phyloP scores from a whole-genome alignment of 23 tunicate genomes.

The Trididemnum clinides region DNA sequence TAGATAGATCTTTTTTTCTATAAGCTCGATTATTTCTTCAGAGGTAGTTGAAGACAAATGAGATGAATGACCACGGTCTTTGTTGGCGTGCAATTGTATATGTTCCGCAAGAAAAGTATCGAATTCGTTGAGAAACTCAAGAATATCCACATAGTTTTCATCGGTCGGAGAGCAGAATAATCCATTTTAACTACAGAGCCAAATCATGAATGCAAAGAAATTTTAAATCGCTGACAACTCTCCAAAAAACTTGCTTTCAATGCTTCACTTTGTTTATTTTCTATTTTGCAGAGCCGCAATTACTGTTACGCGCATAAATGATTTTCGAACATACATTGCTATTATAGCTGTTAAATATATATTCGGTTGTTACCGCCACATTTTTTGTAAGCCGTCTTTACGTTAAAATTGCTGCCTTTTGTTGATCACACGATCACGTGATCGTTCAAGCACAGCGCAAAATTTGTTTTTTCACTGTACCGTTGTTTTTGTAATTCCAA shows the following conservation, averaged over 20 bases:
- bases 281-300: not conserved
- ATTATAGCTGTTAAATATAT: too few species aligned
- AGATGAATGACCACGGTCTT: slow-evolving; percentile 4
- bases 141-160: slow-evolving; percentile 34
- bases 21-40: slow-evolving; percentile 19
- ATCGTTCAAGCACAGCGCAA: too few species aligned
- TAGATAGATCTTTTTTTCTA: slow-evolving; percentile 6
- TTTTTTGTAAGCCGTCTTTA: too few species aligned
- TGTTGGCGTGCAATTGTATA: not conserved
- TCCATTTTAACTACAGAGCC: slow-evolving; percentile 34
- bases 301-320: not conserved
- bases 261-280: slow-evolving; percentile 3
- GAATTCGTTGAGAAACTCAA: slow-evolving; percentile 18
- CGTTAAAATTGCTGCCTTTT: too few species aligned
- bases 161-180: too few species aligned
- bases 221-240: slow-evolving; percentile 21
- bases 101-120: slow-evolving; percentile 48
- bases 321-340: not conserved
- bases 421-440: too few species aligned
- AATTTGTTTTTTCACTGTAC: too few species aligned
- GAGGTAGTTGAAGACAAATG: slow-evolving; percentile 26
- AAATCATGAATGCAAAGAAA: slow-evolving; percentile 18
- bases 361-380: too few species aligned
- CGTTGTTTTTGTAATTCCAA: too few species aligned
- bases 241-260: slow-evolving; percentile 19